Conservation (phyloP, 2,888 invertebrate species). For the Tuta absoluta region DNA sequence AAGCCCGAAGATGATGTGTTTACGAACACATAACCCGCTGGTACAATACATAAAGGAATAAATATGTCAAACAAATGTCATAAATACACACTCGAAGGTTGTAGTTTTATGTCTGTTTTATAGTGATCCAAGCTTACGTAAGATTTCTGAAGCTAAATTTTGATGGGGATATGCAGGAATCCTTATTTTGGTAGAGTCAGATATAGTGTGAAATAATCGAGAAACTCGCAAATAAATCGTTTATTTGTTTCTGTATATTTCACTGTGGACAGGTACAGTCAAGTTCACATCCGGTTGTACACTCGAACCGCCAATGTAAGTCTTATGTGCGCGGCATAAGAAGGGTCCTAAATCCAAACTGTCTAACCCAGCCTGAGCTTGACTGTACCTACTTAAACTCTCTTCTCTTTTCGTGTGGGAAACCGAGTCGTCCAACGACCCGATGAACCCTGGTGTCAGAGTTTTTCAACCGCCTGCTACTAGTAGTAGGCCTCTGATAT, state of each 20-base stretch:
- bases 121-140: constrained; percentile 23
- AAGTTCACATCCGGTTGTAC: too few species aligned
- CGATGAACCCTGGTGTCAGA: too few species aligned
- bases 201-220: background rate
- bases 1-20: constrained; percentile 49
- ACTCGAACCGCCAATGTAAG: too few species aligned
- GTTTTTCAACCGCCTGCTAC: too few species aligned
- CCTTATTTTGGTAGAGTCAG: background rate
- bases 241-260: background rate
- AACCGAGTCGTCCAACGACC: too few species aligned
- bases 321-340: too few species aligned
- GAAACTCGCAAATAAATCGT: background rate
- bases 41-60: constrained; percentile 42
- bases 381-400: too few species aligned
- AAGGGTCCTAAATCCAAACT: too few species aligned
- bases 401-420: too few species aligned
- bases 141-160: constrained; percentile 17
- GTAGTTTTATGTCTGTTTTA: constrained; percentile 29
- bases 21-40: constrained; percentile 44
- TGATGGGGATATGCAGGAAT: background rate
- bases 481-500: too few species aligned
- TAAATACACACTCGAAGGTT: constrained; percentile 28
- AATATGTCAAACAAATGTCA: constrained; percentile 35
- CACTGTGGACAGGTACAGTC: background rate
- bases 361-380: too few species aligned